Evolutionary conservation across 1,140 invertebrate species (phyloP).

Genomic region (Oscheius sp.): DNA sequence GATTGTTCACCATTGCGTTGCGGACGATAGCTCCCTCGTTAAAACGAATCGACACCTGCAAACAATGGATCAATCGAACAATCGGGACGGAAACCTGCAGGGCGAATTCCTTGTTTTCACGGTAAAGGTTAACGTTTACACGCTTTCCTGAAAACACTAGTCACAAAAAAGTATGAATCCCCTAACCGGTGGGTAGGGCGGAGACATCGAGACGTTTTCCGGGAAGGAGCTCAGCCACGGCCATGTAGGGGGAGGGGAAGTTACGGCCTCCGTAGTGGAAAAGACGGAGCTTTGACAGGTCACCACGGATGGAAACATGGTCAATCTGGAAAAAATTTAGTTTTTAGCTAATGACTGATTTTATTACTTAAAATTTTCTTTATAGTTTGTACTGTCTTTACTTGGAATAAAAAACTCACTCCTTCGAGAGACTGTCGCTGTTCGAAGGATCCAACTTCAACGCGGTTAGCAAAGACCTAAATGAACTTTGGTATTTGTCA

Average conservation of each 20-base stretch:
- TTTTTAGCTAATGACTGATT: not conserved
- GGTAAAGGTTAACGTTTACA: constrained; percentile 58
- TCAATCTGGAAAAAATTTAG: constrained; percentile 25
- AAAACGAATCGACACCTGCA: constrained; percentile 55
- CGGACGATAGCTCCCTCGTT: constrained; percentile 59
- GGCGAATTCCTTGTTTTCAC: constrained; percentile 53
- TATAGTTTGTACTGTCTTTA: not conserved
- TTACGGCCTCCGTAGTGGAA: constrained; percentile 57
- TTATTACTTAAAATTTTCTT: too few relatives aligned
- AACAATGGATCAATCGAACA: not conserved
- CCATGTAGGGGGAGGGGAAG: constrained; percentile 56
- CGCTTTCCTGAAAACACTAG: constrained; percentile 46
- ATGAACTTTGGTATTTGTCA: not conserved
- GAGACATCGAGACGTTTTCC: constrained; percentile 57
- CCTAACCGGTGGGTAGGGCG: constrained; percentile 51
- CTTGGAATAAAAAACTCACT: constrained; percentile 33
- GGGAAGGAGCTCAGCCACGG: constrained; percentile 54
- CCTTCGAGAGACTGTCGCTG: constrained; percentile 52
- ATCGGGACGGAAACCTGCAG: constrained; percentile 40
- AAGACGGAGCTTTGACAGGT: constrained; percentile 51
- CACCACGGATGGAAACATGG: constrained; percentile 58
- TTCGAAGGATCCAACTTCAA: constrained; percentile 56
- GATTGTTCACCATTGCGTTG: constrained; percentile 51
- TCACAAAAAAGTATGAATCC: not conserved
- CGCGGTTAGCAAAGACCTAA: constrained; percentile 56